Evolutionary conservation across 2,888 invertebrate species (phyloP), one percentile per base, ranked within the genome.

Genomic region (Cosmorhoe ocellata): DNA sequence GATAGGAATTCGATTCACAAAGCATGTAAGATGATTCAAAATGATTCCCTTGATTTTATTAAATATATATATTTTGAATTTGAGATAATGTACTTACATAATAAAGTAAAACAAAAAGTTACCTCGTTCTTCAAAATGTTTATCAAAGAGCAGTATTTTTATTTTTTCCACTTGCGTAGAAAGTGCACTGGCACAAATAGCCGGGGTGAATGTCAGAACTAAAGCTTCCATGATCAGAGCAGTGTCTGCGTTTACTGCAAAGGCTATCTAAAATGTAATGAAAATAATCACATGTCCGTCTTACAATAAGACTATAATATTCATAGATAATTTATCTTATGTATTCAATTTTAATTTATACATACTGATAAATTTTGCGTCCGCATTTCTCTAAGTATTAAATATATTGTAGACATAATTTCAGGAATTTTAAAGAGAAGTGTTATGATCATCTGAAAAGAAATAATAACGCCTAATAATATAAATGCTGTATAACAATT

Each of bases 361-460:
- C 32, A 12, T 32, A 42, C 45, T 3, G 13, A 4, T 13, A 24
- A 0, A 2, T 24, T 6, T 9, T 26, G 3, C 3, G 13, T 1
- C 10, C 1, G n/a, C 1, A 24, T 26, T 13, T 24, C 4, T 24
- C 4, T 1, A 9, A 45, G 3, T 22, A 12, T 10, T 5, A 8
- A n/a, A 31, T 31, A 45, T 10, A 45, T 26, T 7, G 30, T 14
- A 7, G 13, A 8, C 30, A 44, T 36, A 5, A 37, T 11, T 30
- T 45, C 45, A 4, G 45, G 45, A 24, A 45, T 28, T 6, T 37
- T 37, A 7, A 7, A 37, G 6, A 22, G 5, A 8, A 44, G 34
- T 6, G 22, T 9, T 22, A 26, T 26, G 2, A 45, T 7, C 8
- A 30, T 13, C 45, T 45, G 38, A 37, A 18, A 11, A 30, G 14